Base-by-base conservation (phyloP, 2,113 vertebrate genomes). In the Chlamydotis undulata region DNA sequence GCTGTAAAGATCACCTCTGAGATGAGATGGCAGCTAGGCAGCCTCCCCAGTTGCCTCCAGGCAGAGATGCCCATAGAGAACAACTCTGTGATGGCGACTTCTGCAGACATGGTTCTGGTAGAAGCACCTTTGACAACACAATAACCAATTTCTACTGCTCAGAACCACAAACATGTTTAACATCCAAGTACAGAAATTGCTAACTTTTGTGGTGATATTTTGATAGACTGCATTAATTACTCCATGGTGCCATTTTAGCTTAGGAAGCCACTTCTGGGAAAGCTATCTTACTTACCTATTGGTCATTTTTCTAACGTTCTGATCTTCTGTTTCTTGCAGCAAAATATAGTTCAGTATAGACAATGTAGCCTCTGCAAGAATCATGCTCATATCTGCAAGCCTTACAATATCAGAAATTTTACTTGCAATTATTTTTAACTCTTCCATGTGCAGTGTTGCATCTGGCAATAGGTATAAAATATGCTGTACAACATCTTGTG, bases 401-500 rank as follows among this genome's bases (percentile, higher is more conserved):
- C 70, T 71, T 74, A 97, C 83, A 10, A 97, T 97, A 26, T 96
- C 96, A 26, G 89, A 95, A 56, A 97, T 45, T 97, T 97, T 98
- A 31, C 69, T 96, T 68, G 97, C 52, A 90, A 98, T 92, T 43
- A 98, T 96, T 79, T 96, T 57, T 45, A 95, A 83, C 84, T 98
- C 97, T 78, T 97, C 80, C 25, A 63, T 52, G 14, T 63, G 24
- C 78, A 97, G 80, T 21, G 26, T 16, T 28, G 71, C 39, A 9
- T 93, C 28, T 63, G 87, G 95, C 64, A 98, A 94, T 81, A 98
- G 96, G 87, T 94, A 74, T 69, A 98, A 97, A 95, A 98, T 96
- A 59, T 96, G 97, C 28, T 96, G 79, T 37, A 96, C 94, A 47
- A 98, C 71, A 39, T 98, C 95, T 35, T 97, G 77, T 4, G 94